Base-by-base conservation (phyloP, 1,140 invertebrate species). In the Camponotus vicinus region DNA sequence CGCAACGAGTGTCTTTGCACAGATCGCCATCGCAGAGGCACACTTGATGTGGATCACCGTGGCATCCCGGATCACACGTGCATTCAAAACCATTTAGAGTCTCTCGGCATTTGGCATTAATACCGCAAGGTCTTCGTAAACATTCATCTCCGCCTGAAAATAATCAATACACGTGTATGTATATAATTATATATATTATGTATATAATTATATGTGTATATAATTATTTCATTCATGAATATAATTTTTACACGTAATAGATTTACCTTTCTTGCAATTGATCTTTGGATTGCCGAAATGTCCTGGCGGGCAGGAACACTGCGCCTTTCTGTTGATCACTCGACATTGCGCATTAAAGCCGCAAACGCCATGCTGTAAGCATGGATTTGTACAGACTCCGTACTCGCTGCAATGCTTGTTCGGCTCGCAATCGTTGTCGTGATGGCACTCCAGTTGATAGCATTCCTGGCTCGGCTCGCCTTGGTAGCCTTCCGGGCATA, bases 261-360 rank as follows among this genome's bases (percentile, higher is more conserved):
- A 70, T 11, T n/a, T 93, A 95, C 96, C 96, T 93, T 95, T 95
- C 90, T 97, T 97, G 91, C 98, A 99, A 93, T 98, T 97, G 9
- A 97, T 94, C 77, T 96, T 95, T 0, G 98, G 97, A 95, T 98
- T 98, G 79, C 98, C 98, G 88, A 97, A 96, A 92, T 97, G 98
- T 80, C 97, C 97, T 13, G 97, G 97, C 18, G 98, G 97, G 93
- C 98, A 99, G 0, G 97, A 97, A 94, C 98, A 99, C 88, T 98
- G 96, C 0, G 98, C 97, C 87, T 96, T 95, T 88, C 97, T 96
- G 79, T 97, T 96, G 3, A 97, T 95, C 2, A 98, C 97, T n/a
- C 97, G 96, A 91, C 98, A 99, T 88, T 98, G 97, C 0, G 98
- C 98, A 94, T 98, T 98, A 15, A 96, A 94, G 11, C 98, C 98